Percentiles rank a stretch among this genome's conserved stretches.
These are phyloP conservation scores for Thamnophis elegans DNA, from an alignment of 2,797 vertebrate species.

Conservation along the genomic window DNA sequence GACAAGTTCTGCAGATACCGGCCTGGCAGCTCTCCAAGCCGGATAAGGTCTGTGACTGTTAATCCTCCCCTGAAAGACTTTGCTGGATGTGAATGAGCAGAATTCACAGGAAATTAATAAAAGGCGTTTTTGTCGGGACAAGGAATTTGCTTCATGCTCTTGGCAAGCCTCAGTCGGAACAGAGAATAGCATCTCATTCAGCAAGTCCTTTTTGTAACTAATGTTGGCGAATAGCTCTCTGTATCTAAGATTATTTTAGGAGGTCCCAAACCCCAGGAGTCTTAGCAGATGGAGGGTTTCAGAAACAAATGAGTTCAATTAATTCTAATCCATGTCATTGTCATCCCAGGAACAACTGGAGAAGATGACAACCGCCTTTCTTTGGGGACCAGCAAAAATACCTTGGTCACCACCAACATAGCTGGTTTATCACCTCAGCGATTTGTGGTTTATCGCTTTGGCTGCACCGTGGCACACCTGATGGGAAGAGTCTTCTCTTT, in stretches of 20 bases:
- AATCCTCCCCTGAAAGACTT: too few species aligned
- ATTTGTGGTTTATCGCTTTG: conserved; percentile 79
- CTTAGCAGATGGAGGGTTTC: neutral
- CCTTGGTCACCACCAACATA: conserved; percentile 71
- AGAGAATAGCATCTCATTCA: neutral
- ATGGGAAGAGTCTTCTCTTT: conserved; percentile 67
- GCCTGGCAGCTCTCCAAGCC: too few species aligned
- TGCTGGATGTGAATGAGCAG: too few species aligned
- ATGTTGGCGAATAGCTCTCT: neutral
- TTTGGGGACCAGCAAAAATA: neutral
- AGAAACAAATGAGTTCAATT: neutral
- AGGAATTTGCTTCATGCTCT: too few species aligned
- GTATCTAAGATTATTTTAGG: neutral
- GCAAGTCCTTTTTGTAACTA: neutral
- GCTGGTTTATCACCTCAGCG: conserved; percentile 77
- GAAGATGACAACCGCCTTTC: neutral
- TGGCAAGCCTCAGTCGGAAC: too few species aligned
- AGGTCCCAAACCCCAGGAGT: neutral
- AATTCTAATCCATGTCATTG: too few species aligned
- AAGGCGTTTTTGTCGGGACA: too few species aligned
- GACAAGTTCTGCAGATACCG: too few species aligned
- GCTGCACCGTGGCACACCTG: conserved; percentile 74
- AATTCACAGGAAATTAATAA: too few species aligned
- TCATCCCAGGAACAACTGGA: neutral
- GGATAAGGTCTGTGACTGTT: too few species aligned